Evolutionary conservation across 2,888 invertebrate genomes (phyloP).

Genomic region (Sminthurinus aureus): DNA sequence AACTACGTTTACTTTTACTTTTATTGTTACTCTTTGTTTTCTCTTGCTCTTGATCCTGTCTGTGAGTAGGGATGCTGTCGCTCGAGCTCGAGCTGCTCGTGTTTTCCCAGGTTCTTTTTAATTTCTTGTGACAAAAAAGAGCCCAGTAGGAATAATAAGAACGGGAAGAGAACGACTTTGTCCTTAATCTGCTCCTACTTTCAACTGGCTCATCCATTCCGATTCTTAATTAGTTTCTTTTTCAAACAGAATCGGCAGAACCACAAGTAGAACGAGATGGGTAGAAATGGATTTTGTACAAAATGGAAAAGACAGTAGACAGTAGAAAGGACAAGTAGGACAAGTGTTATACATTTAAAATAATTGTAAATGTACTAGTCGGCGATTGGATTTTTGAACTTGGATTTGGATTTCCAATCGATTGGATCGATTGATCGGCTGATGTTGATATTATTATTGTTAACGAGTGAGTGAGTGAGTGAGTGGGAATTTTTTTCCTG

Average conservation of each 20-base stretch:
- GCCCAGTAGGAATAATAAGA: conserved; percentile 27
- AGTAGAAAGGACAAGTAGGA: no score
- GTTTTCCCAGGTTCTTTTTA: conserved; percentile 27
- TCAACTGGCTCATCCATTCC: conserved; percentile 33
- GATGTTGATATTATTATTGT: not conserved
- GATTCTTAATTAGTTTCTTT: conserved; percentile 8
- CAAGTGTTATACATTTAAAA: no score
- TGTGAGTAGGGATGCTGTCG: no score
- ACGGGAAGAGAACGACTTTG: conserved; percentile 11
- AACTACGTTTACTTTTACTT: conserved; percentile 6
- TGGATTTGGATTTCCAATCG: no score
- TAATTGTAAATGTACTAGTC: no score
- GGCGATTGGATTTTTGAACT: no score
- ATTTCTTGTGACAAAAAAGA: conserved; percentile 35
- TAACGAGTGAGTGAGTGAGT: not conserved
- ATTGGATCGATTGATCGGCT: no score
- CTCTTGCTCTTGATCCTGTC: no score
- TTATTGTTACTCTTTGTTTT: no score
- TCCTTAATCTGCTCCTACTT: conserved; percentile 9
- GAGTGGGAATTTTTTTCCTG: not conserved
- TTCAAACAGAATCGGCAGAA: not conserved
- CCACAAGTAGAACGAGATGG: not conserved
- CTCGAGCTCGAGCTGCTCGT: not conserved
- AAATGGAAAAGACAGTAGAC: no score
- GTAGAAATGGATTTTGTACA: not conserved